Evolutionary conservation across 2,797 vertebrate species (phyloP), one percentile per base, ranked within the genome.

Genomic region (Thamnophis elegans): DNA sequence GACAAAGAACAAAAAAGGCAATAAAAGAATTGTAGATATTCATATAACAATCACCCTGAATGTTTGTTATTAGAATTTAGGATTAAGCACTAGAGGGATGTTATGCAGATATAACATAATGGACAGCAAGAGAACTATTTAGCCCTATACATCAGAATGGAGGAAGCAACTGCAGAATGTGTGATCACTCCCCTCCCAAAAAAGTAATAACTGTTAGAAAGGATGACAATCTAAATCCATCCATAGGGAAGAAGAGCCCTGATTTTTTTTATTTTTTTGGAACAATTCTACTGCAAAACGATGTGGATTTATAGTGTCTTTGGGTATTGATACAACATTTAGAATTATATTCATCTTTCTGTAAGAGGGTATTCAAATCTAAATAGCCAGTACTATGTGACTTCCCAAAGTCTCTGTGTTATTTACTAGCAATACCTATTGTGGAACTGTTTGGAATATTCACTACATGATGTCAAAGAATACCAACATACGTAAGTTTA

Each of bases 401-500:
- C 54, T 92, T 60, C 22, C 4, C 78, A 85, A 88, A 90, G 14
- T 26, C 32, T 78, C 60, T 54, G 42, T 53, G 22, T 26, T 86
- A 65, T n/a, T 68, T 47, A 91, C 60, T 47, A 85, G 47, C 56
- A 91, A 32, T 32, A 91, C 8, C 56, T 90, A 93, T 88, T 5
- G 0, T 86, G 91, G 92, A 58, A 89, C 47, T 92, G 87, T 22
- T 96, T 94, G 89, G 91, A 85, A 89, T 85, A 89, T 92, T 96
- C 94, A 94, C 90, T 94, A 87, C 89, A 89, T 95, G 91, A 91
- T 92, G 94, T 91, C 94, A 94, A 95, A 95, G 93, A 95, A 97
- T 96, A 95, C 85, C 94, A 96, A 95, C 78, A 92, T 94, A 94
- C 60, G 18, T 93, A 25, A 97, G 95, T 98, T 97, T 98, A 97